Evolutionary conservation across 2,888 invertebrate species (phyloP), one percentile per base, ranked within the genome.

Genomic region (Rotaria sp.): DNA sequence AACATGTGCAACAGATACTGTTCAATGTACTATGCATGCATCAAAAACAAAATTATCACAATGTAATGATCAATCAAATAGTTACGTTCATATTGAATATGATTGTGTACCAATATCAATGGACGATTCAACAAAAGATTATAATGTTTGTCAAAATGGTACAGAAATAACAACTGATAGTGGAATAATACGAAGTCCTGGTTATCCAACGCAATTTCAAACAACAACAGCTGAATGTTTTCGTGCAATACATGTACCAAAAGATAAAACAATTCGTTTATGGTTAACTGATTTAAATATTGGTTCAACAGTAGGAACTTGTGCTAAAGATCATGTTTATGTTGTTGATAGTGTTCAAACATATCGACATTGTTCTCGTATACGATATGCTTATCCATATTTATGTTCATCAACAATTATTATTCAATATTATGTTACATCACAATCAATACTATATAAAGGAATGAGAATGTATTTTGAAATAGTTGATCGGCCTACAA

Each of bases 121-220:
- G 80, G 5, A 45, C 15, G 80, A 80, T 45, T 7, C 80, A 45
- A 2, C 80, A 45, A 45, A 45, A 45, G 80, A 45, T 26, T 80
- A 80, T n/a, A n/a, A 45, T 45, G 80, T 45, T n/a, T 80, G 80
- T 80, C 80, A 80, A 80, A 80, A 80, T 80, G 45, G 45, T n/a
- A 80, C 26, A 4, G 80, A 80, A 5, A 80, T 80, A 41, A 80
- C 80, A 26, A 80, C 10, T 80, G 80, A 80, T 80, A 7, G n/a
- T 45, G 80, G 80, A 13, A 80, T 80, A 3, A 8, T 80, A 4
- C 45, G n/a, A 41, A 45, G 45, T 45, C 80, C 80, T 45, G 80
- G 80, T 45, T 80, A 80, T 80, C 80, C 80, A 45, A 18, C 80
- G 45, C 45, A 45, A 80, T 80, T 80, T 80, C 80, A 80, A 45